These are phyloP conservation scores for Epinephelus malabaricus DNA, from an alignment of 2,797 vertebrate species.

Conservation along the genomic window DNA sequence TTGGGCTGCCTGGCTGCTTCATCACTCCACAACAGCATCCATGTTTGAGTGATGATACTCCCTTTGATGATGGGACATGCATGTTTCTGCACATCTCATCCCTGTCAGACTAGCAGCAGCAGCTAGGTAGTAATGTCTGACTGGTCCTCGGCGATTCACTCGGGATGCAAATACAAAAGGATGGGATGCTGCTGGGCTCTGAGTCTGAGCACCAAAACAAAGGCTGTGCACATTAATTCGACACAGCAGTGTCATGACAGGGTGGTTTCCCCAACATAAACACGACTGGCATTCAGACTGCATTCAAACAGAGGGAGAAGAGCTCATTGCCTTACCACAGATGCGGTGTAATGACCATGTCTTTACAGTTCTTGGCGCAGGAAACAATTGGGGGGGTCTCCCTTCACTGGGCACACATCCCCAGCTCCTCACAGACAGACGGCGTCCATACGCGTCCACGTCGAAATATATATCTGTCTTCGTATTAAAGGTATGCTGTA, in stretches of 20 bases:
- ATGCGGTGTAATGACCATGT: constrained; percentile 79
- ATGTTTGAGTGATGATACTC: constrained; percentile 20
- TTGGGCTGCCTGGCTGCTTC: constrained; percentile 22
- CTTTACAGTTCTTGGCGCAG: constrained; percentile 86
- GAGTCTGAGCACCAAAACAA: constrained; percentile 9
- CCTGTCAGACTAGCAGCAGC: constrained; percentile 51
- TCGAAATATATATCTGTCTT: constrained; percentile 8
- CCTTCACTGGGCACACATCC: constrained; percentile 59
- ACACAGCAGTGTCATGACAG: constrained; percentile 2
- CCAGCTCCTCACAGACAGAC: constrained; percentile 53
- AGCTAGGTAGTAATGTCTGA: constrained; percentile 68
- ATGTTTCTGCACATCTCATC: constrained; percentile 8
- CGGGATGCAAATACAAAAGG: constrained; percentile 75
- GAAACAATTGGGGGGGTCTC: constrained; percentile 82
- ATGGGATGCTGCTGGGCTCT: constrained; percentile 52
- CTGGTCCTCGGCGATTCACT: constrained; percentile 75
- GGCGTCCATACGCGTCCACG: constrained; percentile 43
- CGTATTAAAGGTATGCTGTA: background rate
- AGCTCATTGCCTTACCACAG: constrained; percentile 80
- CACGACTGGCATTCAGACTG: background rate
- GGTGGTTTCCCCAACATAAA: background rate
- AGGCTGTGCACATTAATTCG: background rate
- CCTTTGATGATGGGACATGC: constrained; percentile 28
- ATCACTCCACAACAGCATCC: constrained; percentile 27
- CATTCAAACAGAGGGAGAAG: constrained; percentile 11